These are phyloP conservation scores for Sterrhoptilus dennistouni DNA, from an alignment of 2,113 vertebrate genomes.

Conservation along the genomic window DNA sequence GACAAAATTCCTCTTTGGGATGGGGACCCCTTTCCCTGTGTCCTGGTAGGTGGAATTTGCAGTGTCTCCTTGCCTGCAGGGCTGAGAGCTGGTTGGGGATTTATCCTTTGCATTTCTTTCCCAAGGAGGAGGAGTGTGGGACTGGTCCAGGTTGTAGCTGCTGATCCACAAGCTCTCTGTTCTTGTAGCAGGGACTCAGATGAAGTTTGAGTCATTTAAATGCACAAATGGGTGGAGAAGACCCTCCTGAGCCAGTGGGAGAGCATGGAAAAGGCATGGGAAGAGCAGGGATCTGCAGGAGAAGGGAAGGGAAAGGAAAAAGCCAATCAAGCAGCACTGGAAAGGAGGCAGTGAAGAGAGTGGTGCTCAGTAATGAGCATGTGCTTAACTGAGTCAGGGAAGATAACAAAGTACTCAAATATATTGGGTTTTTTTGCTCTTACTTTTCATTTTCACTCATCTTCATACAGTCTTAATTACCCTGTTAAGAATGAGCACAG, in stretches of 20 bases:
- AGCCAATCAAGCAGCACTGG: neutral
- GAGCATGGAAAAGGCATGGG: neutral
- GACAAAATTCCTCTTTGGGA: neutral
- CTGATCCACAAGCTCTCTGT: neutral
- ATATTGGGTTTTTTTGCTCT: neutral
- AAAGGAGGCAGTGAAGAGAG: neutral
- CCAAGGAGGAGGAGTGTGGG: neutral
- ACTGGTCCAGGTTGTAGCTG: neutral
- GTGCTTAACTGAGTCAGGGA: neutral
- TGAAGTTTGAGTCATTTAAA: too few relatives aligned
- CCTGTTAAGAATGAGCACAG: neutral
- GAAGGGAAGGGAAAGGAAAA: neutral
- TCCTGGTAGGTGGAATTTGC: neutral
- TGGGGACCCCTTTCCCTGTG: fast-evolving
- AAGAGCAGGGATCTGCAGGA: neutral
- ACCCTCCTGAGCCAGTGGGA: neutral
- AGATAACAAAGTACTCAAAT: neutral
- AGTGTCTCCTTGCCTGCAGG: neutral
- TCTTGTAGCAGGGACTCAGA: neutral
- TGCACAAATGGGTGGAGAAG: neutral
- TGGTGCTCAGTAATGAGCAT: too few relatives aligned
- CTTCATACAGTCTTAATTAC: neutral
- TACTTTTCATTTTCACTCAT: neutral
- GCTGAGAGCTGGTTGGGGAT: neutral
- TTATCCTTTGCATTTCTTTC: neutral